Conservation (phyloP, 2,888 invertebrate genomes). For the Drosophila basisetae region DNA sequence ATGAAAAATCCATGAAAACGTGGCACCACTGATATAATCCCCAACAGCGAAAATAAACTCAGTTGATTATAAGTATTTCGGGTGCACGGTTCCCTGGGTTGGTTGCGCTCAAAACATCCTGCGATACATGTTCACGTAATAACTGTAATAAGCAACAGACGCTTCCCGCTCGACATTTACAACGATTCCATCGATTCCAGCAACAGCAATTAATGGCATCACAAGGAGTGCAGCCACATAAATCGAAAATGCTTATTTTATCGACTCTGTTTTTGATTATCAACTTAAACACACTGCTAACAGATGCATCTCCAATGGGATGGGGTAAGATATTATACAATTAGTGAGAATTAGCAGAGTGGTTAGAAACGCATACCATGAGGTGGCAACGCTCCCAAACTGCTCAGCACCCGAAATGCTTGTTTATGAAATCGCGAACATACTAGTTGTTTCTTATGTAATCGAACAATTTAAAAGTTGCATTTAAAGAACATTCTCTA, state of each 20-base stretch:
- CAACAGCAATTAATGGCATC: conserved; percentile 10
- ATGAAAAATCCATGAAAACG: neutral
- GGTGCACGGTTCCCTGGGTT: conserved; percentile 14
- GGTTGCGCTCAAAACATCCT: conserved; percentile 4
- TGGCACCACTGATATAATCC: conserved; percentile 10
- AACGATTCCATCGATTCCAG: conserved; percentile 8
- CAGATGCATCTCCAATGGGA: conserved; percentile 52
- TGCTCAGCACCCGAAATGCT: neutral
- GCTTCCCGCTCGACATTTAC: conserved; percentile 32
- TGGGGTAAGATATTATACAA: conserved; percentile 68
- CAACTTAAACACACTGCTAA: conserved; percentile 12
- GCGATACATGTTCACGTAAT: conserved; percentile 43
- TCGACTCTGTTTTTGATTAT: conserved; percentile 22
- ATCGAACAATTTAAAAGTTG: conserved; percentile 46
- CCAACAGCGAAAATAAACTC: neutral
- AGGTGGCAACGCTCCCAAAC: conserved; percentile 27
- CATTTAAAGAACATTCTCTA: conserved; percentile 23
- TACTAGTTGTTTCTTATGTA: conserved; percentile 23
- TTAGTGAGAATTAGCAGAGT: conserved; percentile 21
- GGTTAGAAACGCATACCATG: conserved; percentile 24
- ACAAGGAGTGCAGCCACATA: neutral
- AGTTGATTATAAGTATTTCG: conserved; percentile 31
- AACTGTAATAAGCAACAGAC: conserved; percentile 22
- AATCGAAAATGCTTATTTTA: conserved; percentile 22
- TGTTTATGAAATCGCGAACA: neutral